phyloP scores from a whole-genome alignment of 1,140 invertebrate species.

The Cyclina sinensis region DNA sequence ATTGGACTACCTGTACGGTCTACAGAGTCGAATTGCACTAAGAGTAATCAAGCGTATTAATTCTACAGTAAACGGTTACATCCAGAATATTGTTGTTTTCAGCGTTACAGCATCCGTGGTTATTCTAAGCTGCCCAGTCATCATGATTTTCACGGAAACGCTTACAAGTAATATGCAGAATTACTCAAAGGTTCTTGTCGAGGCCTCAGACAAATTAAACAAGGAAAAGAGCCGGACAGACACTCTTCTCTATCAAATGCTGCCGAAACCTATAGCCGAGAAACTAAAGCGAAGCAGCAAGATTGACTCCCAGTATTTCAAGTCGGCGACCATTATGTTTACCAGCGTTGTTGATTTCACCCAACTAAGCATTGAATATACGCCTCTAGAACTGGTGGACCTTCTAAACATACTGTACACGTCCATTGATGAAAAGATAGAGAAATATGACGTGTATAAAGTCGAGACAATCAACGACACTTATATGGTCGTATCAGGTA shows the following conservation, averaged over 20 bases:
- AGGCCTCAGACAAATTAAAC: slow-evolving; percentile 20
- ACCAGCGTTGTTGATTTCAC: slow-evolving; percentile 44
- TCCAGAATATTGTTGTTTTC: not conserved
- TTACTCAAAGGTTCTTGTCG: slow-evolving; percentile 35
- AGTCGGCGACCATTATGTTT: slow-evolving; percentile 56
- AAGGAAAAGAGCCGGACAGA: slow-evolving; percentile 24
- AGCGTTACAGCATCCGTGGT: slow-evolving; percentile 8
- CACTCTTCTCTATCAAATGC: slow-evolving; percentile 42
- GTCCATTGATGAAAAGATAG: slow-evolving; percentile 44
- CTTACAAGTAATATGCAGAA: slow-evolving; percentile 39
- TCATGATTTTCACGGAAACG: slow-evolving; percentile 46
- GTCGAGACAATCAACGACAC: slow-evolving; percentile 65
- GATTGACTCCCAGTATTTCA: slow-evolving; percentile 56
- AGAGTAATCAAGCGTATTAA: slow-evolving; percentile 12
- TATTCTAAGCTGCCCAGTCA: slow-evolving; percentile 33
- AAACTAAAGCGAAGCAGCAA: slow-evolving; percentile 55
- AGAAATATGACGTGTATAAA: slow-evolving; percentile 53
- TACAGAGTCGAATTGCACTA: slow-evolving; percentile 8
- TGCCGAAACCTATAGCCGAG: slow-evolving; percentile 67
- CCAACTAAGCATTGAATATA: slow-evolving; percentile 30
- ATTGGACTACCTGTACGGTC: slow-evolving; percentile 35
- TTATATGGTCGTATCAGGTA: slow-evolving; percentile 63
- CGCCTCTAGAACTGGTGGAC: slow-evolving; percentile 29
- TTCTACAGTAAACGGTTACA: not conserved
- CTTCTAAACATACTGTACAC: slow-evolving; percentile 47